Base-by-base conservation (phyloP, 2,797 vertebrate species). In the Bradypodion ventrale region DNA sequence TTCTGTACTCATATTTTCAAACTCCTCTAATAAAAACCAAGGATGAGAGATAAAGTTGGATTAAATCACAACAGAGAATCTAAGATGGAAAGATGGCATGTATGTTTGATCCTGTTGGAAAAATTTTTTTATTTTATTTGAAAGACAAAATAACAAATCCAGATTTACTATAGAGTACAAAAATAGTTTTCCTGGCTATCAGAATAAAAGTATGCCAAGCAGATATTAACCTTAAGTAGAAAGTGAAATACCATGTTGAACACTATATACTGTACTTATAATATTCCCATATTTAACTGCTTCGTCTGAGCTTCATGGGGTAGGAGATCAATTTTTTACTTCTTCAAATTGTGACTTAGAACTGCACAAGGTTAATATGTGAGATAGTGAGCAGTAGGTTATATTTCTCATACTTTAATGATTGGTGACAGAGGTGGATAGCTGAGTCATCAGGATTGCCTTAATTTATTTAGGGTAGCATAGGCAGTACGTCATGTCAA, bases 301-400 rank as follows among this genome's bases (percentile, higher is more conserved):
- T 92, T 59, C 72, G 74, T 65, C 68, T 63, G n/a, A 81, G 66
- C 80, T 87, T 78, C 66, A 27, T 75, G 59, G 27, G 68, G 32
- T 25, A 27, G 49, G 32, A 44, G 85, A 40, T 91, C 73, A 42
- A 74, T 75, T 16, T 21, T 52, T 5, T n/a, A 40, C 75, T 35
- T 62, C 75, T 94, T 95, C 91, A 90, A 92, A 92, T 93, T 44
- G 76, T 90, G 83, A 82, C 92, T 94, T 92, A 94, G 95, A 93
- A 93, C 93, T 89, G 88, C 65, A 78, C 93, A 91, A 96, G 95
- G 95, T 97, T 97, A 97, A 96, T 97, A 95, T 94, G 95, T 95
- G 93, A 95, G 94, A 93, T 92, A 89, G 95, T 89, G 88, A 94
- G 95, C 92, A 94, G 94, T 96, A 96, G 96, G 96, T 97, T 95